Base-by-base conservation (phyloP, 2,113 vertebrate species). In the Poeciliopsis turrubarensis region DNA sequence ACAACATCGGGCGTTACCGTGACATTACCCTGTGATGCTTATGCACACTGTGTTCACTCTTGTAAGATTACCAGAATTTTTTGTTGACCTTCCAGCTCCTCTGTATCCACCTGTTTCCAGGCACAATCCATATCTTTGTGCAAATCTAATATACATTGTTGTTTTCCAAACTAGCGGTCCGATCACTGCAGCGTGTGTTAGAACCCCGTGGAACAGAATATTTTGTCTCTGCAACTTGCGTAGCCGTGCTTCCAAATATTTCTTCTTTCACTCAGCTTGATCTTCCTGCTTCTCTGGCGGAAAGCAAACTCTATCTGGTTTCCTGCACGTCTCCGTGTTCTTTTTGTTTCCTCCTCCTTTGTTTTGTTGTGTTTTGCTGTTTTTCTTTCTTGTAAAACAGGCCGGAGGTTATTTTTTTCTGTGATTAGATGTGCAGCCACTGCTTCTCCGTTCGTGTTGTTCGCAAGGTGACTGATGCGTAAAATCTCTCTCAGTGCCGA, bases 171-270 rank as follows among this genome's bases (percentile, higher is more conserved):
- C n/a, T 69, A 31, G 51, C 57, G 39, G 61, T 65, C 74, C 69
- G 51, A 65, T 74, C 5, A 22, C 51, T 77, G 32, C 70, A 71
- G 62, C 57, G 65, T 68, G 77, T 70, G 78, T 75, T 60, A 54
- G 84, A 80, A 54, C 70, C 30, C 31, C 44, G 72, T 66, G 73
- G 80, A 74, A 66, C 60, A 62, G 41, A 17, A 37, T 17, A 60
- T 70, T 67, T 80, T 72, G 74, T 68, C 68, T 74, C 60, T 83
- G 64, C 54, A 5, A 31, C 47, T n/a, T 68, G 76, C 69, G 30
- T 61, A 68, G 5, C 57, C 66, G 1, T 29, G 60, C 77, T 82
- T 79, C 77, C 68, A 77, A 73, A 73, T 65, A 54, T 60, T 47
- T 54, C 62, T 47, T 54, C 62, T 66, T 32, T 80, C 60, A 37